Base-by-base conservation (phyloP, 2,888 invertebrate species). In the Eilema sororculum region DNA sequence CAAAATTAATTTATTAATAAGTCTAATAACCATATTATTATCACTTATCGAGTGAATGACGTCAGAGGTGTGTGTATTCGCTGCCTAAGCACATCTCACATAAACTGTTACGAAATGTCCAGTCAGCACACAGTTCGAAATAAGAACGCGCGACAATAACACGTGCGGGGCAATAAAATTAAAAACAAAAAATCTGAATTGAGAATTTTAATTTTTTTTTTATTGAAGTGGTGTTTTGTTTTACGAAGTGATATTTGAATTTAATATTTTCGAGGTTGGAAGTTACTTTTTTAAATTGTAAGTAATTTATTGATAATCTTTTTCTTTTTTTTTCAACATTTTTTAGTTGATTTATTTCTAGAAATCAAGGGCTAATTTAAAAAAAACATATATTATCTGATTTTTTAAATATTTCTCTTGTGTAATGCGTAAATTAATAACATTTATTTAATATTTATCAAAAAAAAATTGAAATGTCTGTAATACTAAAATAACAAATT, bases 21-120 rank as follows among this genome's bases (percentile, higher is more conserved):
- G 20, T 52, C 8, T 8, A 52, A 52, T 52, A n/a, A 20, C 52
- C 20, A n/a, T 52, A 9, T n/a, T n/a, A n/a, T n/a, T n/a, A n/a
- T 20, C 52, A n/a, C 52, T 52, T n/a, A 52, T 52, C 52, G 2
- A n/a, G 3, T 4, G 4, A 46, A n/a, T 79, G 81, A 80, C 79
- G 81, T 78, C 74, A 78, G 3, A 22, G 46, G 33, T 24, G 41
- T 37, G 72, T 66, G 62, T 68, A 61, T 25, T 28, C 67, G 68
- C 73, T 64, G 20, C 63, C 70, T 66, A 33, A 71, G 62, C 57
- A 41, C 22, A 72, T 70, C 78, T 80, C 80, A 78, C 79, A 76
- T 79, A 73, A 56, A 65, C 60, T 58, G 41, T 80, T 79, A 68
- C 75, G 74, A 81, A 80, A 78, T 77, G 81, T 10, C 57, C 69